phyloP scores from a whole-genome alignment of 2,113 vertebrate species.

The Boulengeromyrus knoepffleri region DNA sequence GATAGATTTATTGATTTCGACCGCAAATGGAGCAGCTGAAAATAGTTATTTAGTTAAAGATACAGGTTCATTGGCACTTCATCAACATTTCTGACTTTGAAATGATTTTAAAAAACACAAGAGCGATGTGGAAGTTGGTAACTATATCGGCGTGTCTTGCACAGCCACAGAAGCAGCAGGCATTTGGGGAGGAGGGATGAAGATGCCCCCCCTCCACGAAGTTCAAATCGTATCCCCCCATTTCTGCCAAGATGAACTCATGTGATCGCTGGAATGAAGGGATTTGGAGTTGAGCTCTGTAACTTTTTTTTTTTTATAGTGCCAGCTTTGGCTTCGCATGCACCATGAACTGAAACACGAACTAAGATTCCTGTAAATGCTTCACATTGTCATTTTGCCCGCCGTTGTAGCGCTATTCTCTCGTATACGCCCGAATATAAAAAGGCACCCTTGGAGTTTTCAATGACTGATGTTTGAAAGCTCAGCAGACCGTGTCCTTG shows the following conservation, averaged over 20 bases:
- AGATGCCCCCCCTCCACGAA: background rate
- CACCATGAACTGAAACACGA: background rate
- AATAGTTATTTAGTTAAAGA: background rate
- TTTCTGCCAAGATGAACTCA: background rate
- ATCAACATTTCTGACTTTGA: background rate
- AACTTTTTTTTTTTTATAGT: constrained; percentile 4
- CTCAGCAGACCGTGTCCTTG: constrained; percentile 11
- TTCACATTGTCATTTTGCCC: background rate
- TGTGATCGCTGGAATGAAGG: background rate
- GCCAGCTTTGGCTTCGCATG: background rate
- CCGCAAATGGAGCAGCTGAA: background rate
- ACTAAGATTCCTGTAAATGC: background rate
- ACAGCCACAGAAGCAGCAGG: background rate
- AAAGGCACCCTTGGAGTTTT: constrained; percentile 13
- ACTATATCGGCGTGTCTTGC: background rate
- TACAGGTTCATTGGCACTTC: background rate
- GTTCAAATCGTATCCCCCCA: background rate
- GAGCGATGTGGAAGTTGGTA: background rate
- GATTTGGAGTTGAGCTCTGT: background rate
- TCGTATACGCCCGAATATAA: background rate
- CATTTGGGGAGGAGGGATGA: background rate
- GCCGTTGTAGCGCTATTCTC: background rate
- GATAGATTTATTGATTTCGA: background rate
- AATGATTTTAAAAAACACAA: background rate
- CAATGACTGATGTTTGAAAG: constrained; percentile 22